phyloP scores from a whole-genome alignment of 35 echinoderm and acorn worm species.

The Hemicentrotus pulcherrimus region DNA sequence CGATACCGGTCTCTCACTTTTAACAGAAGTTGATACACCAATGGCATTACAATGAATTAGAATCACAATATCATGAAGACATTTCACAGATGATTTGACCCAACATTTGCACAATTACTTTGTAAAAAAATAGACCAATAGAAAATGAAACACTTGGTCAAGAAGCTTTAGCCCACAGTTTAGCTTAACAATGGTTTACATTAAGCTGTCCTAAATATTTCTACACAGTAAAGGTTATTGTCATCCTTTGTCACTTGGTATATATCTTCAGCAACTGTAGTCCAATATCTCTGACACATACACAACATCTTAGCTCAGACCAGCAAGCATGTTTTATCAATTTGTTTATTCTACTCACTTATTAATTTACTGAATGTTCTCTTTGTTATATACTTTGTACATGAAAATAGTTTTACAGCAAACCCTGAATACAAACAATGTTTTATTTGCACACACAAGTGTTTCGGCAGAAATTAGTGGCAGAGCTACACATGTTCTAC shows the following conservation, averaged over 20 bases:
- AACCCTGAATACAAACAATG: slow-evolving; percentile 1
- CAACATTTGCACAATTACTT: not conserved
- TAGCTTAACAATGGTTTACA: not conserved
- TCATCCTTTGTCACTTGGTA: not conserved
- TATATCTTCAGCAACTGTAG: not conserved
- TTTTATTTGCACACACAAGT: not conserved
- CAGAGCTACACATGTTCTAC: not conserved
- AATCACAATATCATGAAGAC: not conserved
- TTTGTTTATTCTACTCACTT: not conserved
- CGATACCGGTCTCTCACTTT: no score
- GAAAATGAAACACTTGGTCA: not conserved
- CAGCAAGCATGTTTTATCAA: not conserved
- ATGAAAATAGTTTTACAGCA: not conserved
- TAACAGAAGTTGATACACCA: not conserved
- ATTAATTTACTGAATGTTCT: not conserved
- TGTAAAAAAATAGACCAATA: not conserved
- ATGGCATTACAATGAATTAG: not conserved
- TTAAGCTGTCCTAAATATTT: not conserved
- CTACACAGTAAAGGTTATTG: not conserved
- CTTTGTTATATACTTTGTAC: not conserved
- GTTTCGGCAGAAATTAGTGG: not conserved
- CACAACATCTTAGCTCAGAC: not conserved
- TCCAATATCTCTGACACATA: not conserved
- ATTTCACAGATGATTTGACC: not conserved
- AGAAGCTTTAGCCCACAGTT: not conserved